Conservation (phyloP, 2,113 vertebrate species). For the Crocuta crocuta region DNA sequence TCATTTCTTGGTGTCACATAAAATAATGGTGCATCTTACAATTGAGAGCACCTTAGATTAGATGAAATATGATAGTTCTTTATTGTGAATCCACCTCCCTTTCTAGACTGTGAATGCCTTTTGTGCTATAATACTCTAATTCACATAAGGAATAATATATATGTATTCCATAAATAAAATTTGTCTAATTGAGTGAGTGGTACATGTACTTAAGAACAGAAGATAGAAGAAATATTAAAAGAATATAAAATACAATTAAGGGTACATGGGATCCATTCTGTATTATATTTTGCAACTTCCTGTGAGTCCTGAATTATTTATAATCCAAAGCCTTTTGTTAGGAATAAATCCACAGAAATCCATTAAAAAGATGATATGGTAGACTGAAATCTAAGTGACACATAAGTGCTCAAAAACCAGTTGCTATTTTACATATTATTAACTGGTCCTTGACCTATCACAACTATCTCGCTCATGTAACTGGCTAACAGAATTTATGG, state of each 20-base stretch:
- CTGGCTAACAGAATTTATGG: background rate
- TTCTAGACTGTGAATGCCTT: background rate
- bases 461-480: background rate
- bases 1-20: slow-evolving; percentile 26
- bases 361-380: background rate
- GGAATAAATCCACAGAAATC: slow-evolving; percentile 18
- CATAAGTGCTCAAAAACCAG: background rate
- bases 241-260: background rate
- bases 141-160: background rate
- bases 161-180: background rate
- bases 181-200: background rate
- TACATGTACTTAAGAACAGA: background rate
- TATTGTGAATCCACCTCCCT: background rate
- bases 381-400: background rate
- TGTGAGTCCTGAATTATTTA: background rate
- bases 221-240: slow-evolving; percentile 29
- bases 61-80: slow-evolving; percentile 20
- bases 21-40: slow-evolving; percentile 31
- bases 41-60: background rate
- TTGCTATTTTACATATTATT: background rate
- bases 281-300: background rate
- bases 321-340: background rate
- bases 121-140: background rate
- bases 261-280: background rate
- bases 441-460: background rate